phyloP scores from a whole-genome alignment of 2,797 vertebrate species.

The Poecile montanus region DNA sequence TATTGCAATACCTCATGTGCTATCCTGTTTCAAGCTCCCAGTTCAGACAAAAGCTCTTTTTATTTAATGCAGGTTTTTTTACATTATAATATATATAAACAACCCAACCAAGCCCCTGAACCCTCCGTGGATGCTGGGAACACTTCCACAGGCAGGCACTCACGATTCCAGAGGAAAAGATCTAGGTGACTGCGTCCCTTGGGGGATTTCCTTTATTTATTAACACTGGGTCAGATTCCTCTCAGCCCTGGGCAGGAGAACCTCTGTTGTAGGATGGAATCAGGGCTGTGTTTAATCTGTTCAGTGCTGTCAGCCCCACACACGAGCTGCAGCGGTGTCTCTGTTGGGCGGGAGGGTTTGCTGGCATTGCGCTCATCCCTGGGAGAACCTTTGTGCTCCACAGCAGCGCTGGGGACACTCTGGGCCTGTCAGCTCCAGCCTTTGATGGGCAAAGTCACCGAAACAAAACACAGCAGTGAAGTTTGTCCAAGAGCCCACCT shows the following conservation, averaged over 20 bases:
- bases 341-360: not conserved
- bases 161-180: not conserved
- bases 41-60: not conserved
- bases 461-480: not conserved
- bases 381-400: not conserved
- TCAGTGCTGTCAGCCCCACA: not conserved
- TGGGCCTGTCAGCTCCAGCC: not conserved
- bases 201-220: not conserved
- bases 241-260: not conserved
- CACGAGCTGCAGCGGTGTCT: not conserved
- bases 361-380: not conserved
- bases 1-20: too few species aligned
- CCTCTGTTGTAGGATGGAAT: not conserved
- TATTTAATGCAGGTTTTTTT: not conserved
- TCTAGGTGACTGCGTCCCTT: too few species aligned
- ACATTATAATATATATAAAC: not conserved
- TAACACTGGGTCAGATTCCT: not conserved
- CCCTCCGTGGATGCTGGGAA: not conserved
- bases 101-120: too few species aligned
- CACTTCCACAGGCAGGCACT: not conserved
- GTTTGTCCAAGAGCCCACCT: fast-evolving
- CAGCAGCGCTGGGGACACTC: fast-evolving
- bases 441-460: not conserved
- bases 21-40: not conserved
- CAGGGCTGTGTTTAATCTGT: not conserved